A percentile compares a stretch with the other conserved stretches of the same genome.
These are phyloP conservation scores for Gambusia affinis DNA, from an alignment of 2,113 vertebrate species.

Conservation along the genomic window DNA sequence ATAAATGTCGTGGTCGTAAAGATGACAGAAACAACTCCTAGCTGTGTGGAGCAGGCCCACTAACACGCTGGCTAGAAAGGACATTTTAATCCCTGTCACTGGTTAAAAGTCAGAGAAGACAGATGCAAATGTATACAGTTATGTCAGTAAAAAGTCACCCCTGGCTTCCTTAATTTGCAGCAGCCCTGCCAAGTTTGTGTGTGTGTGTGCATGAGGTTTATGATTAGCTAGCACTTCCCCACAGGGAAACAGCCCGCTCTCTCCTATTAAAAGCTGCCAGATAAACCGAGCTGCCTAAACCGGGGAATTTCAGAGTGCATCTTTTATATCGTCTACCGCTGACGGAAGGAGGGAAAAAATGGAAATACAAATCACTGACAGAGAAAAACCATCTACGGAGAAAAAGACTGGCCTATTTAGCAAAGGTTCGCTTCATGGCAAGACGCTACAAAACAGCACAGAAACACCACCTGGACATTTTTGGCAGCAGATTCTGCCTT, in stretches of 20 bases:
- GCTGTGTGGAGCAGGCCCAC: not conserved
- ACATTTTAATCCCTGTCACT: not conserved
- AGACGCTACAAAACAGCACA: conserved; percentile 56
- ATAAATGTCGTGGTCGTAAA: not conserved
- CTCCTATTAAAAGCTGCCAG: conserved; percentile 6
- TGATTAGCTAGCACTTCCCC: conserved; percentile 31
- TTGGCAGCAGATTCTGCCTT: conserved; percentile 18
- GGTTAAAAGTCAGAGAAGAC: not conserved
- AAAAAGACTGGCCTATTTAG: conserved; percentile 30
- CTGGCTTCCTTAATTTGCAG: conserved; percentile 18
- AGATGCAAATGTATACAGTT: conserved; percentile 2
- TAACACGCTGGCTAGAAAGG: not conserved
- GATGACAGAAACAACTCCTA: not conserved
- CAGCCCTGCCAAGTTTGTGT: not conserved
- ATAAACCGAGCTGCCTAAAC: conserved; percentile 32
- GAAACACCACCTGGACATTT: conserved; percentile 71
- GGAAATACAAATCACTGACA: not conserved
- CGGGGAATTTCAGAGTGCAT: conserved; percentile 23
- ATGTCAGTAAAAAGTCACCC: conserved; percentile 5
- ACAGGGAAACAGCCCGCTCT: conserved; percentile 22
- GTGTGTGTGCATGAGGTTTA: conserved; percentile 8
- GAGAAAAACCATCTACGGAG: not conserved
- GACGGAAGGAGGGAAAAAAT: not conserved
- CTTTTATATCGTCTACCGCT: not conserved
- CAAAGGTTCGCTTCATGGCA: conserved; percentile 34